Evolutionary conservation across 2,888 invertebrate genomes (phyloP).

Genomic region (Thera obeliscata): DNA sequence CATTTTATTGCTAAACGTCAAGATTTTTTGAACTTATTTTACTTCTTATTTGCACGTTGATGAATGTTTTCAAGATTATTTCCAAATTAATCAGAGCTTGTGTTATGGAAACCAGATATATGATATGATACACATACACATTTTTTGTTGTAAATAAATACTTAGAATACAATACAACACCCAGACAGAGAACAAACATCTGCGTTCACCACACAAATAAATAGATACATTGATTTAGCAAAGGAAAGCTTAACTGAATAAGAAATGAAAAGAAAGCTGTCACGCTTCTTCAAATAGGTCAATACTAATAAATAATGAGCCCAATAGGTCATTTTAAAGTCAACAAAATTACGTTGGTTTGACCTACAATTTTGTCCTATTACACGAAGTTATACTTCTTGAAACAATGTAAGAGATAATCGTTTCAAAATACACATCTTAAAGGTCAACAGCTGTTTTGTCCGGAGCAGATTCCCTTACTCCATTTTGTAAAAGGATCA

Average conservation of each 20-base stretch:
- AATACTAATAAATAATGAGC: no score
- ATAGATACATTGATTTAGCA: no score
- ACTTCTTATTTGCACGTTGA: background rate
- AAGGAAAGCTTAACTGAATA: no score
- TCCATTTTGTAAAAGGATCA: no score
- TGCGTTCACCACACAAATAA: no score
- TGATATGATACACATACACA: no score
- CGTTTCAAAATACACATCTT: background rate
- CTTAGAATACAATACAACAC: no score
- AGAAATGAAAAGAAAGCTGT: no score
- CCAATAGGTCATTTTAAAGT: background rate
- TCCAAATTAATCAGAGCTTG: background rate
- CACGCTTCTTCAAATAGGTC: no score
- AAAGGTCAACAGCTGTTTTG: background rate
- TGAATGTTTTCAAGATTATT: background rate
- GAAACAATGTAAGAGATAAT: background rate
- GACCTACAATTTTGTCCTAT: background rate
- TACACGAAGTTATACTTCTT: background rate
- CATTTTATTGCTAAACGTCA: slow-evolving; percentile 29
- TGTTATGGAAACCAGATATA: no score
- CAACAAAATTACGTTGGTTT: background rate
- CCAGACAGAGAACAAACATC: no score
- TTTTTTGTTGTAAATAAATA: no score
- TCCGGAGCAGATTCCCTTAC: background rate
- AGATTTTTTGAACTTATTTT: slow-evolving; percentile 32